phyloP scores from a whole-genome alignment of 2,888 invertebrate species.

The Diaprepes abbreviatus region DNA sequence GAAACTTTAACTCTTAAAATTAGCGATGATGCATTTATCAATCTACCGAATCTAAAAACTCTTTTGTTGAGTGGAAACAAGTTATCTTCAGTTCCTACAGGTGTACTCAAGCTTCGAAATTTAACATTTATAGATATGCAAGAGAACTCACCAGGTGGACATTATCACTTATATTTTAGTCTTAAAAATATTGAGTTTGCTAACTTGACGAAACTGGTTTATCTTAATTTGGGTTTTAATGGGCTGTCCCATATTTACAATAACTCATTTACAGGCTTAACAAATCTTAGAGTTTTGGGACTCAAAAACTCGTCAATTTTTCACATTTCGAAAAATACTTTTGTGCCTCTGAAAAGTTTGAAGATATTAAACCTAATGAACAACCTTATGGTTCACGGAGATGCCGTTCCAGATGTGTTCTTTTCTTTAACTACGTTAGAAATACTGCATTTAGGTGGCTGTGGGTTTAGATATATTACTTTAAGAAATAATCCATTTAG shows the following conservation, averaged over 20 bases:
- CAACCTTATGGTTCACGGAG: constrained; percentile 67
- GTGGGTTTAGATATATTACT: constrained; percentile 68
- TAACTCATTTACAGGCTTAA: constrained; percentile 70
- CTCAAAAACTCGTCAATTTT: constrained; percentile 71
- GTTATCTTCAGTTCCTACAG: constrained; percentile 70
- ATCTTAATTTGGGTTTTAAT: constrained; percentile 72
- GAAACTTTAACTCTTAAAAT: constrained; percentile 70
- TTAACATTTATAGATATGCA: constrained; percentile 71
- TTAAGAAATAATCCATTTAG: constrained; percentile 69
- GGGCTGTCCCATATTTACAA: constrained; percentile 70
- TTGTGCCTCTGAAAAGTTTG: constrained; percentile 67
- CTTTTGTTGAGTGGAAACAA: constrained; percentile 71
- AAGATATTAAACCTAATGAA: constrained; percentile 71
- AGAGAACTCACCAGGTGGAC: constrained; percentile 67
- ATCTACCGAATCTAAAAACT: constrained; percentile 70
- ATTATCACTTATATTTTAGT: constrained; percentile 69
- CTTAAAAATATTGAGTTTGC: constrained; percentile 70
- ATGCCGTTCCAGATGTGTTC: constrained; percentile 65
- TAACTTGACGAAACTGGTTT: constrained; percentile 68
- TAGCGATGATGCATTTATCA: constrained; percentile 68
- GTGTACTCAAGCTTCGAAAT: constrained; percentile 67
- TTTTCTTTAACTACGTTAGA: constrained; percentile 69
- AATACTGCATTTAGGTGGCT: constrained; percentile 69
- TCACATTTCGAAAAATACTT: constrained; percentile 69
- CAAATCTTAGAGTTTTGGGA: constrained; percentile 68